Conservation (phyloP, 92 coral and sea anemone species). For the Muricea muricata region DNA sequence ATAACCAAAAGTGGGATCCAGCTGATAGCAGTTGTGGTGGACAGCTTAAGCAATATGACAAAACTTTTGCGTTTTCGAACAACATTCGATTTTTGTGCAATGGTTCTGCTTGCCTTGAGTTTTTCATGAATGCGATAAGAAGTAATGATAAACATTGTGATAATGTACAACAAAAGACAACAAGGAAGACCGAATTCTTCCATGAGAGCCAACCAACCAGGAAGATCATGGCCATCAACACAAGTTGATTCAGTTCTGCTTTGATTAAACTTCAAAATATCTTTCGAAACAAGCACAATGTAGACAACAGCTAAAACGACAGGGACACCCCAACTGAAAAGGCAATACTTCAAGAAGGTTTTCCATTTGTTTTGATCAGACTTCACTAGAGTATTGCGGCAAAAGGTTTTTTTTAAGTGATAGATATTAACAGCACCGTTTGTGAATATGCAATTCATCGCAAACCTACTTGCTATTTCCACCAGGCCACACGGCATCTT, state of each 20-base stretch:
- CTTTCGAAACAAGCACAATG: not conserved
- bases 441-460: not conserved
- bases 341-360: not conserved
- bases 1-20: not conserved
- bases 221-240: not conserved
- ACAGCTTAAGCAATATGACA: not conserved
- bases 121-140: not conserved
- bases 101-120: not conserved
- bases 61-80: not conserved
- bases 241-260: too few species aligned
- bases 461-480: not conserved
- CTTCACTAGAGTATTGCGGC: not conserved
- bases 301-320: not conserved
- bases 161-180: not conserved
- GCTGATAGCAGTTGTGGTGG: not conserved
- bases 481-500: not conserved
- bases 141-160: not conserved
- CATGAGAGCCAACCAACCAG: not conserved
- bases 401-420: not conserved
- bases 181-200: not conserved
- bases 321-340: not conserved
- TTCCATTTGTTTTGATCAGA: not conserved
- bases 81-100: not conserved
- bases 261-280: not conserved
- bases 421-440: not conserved